Percentiles rank a stretch among this genome's conserved stretches.
phyloP scores from a whole-genome alignment of 2,888 invertebrate species.

The Lasioglossum oenotherae region DNA sequence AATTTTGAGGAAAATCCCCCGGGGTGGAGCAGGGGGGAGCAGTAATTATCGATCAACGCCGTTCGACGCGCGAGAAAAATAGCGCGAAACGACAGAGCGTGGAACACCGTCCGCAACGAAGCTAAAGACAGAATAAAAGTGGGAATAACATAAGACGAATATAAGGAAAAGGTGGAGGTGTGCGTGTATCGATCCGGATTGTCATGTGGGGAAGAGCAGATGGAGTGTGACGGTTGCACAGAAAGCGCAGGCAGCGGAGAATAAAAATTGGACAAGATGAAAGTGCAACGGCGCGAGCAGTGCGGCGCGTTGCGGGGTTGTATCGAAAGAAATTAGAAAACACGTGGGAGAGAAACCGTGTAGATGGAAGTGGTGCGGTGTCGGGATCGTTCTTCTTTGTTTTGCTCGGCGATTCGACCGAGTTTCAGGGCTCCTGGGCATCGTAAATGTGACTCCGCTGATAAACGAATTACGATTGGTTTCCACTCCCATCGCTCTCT shows the following conservation, averaged over 20 bases:
- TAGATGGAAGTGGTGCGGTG: neutral
- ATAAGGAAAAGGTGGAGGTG: neutral
- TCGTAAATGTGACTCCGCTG: slow-evolving; percentile 52
- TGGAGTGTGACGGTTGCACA: neutral
- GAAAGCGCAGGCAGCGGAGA: neutral
- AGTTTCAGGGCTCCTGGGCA: slow-evolving; percentile 45
- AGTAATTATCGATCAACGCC: neutral
- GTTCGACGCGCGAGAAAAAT: neutral
- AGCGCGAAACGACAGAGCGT: neutral
- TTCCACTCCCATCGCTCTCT: slow-evolving; percentile 14
- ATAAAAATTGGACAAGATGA: slow-evolving; percentile 11
- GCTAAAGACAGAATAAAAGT: neutral
- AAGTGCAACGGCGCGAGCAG: neutral
- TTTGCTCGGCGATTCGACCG: slow-evolving; percentile 34
- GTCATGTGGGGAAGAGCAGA: neutral
- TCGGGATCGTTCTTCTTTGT: slow-evolving; percentile 4
- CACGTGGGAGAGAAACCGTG: neutral
- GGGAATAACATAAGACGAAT: neutral
- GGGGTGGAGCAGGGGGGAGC: neutral
- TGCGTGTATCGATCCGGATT: neutral
- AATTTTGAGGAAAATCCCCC: neutral
- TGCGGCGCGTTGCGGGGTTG: too few relatives aligned
- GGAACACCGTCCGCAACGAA: neutral
- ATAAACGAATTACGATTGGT: slow-evolving; percentile 55
- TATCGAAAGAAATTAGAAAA: slow-evolving; percentile 6